phyloP scores from a whole-genome alignment of 2,888 invertebrate genomes.

The Cephus nigrinus region DNA sequence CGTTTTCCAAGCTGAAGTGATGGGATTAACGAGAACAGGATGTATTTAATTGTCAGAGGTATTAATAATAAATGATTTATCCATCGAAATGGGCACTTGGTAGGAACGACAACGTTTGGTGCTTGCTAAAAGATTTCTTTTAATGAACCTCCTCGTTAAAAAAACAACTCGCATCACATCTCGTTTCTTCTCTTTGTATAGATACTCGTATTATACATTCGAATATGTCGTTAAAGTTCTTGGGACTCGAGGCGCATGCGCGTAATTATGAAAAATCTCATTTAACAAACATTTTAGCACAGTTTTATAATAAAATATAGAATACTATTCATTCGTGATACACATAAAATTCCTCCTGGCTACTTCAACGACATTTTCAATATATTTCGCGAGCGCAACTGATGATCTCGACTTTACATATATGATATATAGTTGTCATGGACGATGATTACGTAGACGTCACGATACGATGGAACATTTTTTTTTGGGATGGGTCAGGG shows the following conservation, averaged over 20 bases:
- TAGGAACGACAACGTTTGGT: not conserved
- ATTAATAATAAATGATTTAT: not conserved
- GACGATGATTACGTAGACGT: constrained; percentile 33
- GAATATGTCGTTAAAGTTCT: not conserved
- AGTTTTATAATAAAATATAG: not conserved
- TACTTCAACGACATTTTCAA: not conserved
- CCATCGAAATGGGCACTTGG: not conserved
- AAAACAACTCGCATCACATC: constrained; percentile 19
- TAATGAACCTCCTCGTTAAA: not conserved
- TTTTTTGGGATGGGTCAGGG: constrained; percentile 21
- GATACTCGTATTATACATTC: not conserved
- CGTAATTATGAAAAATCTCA: too few species aligned
- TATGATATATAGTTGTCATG: not conserved
- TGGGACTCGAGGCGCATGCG: not conserved
- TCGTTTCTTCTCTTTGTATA: constrained; percentile 11
- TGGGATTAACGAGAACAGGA: not conserved
- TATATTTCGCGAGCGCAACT: not conserved
- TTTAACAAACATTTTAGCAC: too few species aligned
- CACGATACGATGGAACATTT: constrained; percentile 46
- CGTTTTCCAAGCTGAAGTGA: not conserved
- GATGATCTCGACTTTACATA: not conserved
- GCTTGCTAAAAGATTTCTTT: constrained; percentile 15
- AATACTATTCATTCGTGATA: not conserved
- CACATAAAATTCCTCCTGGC: not conserved
- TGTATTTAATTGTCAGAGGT: not conserved